Evolutionary conservation across 1,140 invertebrate species (phyloP), one percentile per base, ranked within the genome.

Genomic region (Macrotrachela quadricornifera): DNA sequence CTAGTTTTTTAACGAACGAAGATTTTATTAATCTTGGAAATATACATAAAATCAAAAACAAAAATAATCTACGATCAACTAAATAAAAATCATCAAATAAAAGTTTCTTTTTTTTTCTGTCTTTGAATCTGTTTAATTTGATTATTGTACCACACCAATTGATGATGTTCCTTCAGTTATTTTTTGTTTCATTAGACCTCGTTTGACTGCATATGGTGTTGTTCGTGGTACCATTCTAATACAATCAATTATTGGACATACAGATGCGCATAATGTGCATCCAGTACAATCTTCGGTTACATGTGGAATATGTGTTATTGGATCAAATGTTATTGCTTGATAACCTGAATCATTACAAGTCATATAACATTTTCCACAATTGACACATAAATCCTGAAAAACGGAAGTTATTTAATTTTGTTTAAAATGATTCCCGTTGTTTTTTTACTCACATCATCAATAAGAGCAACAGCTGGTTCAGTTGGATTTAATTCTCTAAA

Each of bases 321-420:
- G 63, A 71, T 96, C 81, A 68, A 96, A 95, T 44, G 57, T 64
- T 50, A 94, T 94, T 14, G 91, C 88, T 72, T 97, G 91, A 67
- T 97, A 97, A 13, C 91, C 92, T 16, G 86, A 91, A 71, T 97
- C 92, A 59, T 90, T 88, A 64, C 92, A 97, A 0, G 88, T 83
- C 88, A 97, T 92, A 63, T 96, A 97, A 68, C 92, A 97, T 73
- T 95, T 95, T n/a, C 90, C 90, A 70, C 92, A 97, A 66, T 97
- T 97, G 63, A 97, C 95, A 64, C 91, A 97, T 81, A 95, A 84
- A 60, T 96, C 91, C 87, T 94, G n/a, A n/a, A n/a, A n/a, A n/a
- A n/a, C n/a, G n/a, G n/a, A n/a, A n/a, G n/a, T n/a, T n/a, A n/a
- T n/a, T n/a, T n/a, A n/a, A n/a, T n/a, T n/a, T n/a, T n/a, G n/a